Base-by-base conservation (phyloP, 2,797 vertebrate species). In the Potorous gilbertii region DNA sequence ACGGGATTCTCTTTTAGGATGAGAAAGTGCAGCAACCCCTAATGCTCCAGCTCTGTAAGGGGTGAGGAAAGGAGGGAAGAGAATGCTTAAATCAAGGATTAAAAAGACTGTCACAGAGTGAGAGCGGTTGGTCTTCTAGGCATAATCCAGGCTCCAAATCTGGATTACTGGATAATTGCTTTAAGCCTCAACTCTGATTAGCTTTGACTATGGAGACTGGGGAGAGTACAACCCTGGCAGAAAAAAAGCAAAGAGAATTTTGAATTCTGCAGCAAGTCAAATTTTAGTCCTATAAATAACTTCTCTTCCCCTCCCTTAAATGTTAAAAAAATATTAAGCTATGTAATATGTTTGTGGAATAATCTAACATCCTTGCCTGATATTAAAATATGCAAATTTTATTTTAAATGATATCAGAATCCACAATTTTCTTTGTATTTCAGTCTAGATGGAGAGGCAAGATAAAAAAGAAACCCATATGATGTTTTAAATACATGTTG, bases 401-500 rank as follows among this genome's bases (percentile, higher is more conserved):
- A 3, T 74, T 92, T 96, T 91, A 27, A 90, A 55, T 54, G 50
- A 21, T 90, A 55, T 90, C 34, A 31, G 52, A 90, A 55, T 21
- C 29, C 90, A 55, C 31, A 31, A 55, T 90, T 90, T 54, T 87
- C 10, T 66, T 18, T 56, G 0, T 92, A 91, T 95, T 90, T 91
- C 11, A 55, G 14, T 24, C 55, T 46, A 89, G 18, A 57, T 29
- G 55, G 54, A 81, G 91, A 97, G 1, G 24, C 50, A 66, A 55
- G 18, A 91, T 93, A 0, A 55, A 91, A 97, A 93, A 95, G 66
- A n/a, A 92, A 96, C 24, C 3, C 54, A 12, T 9, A 74, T 87
- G 13, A 95, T 66, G n/a, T 24, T 89, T 96, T 96, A 95, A 91
- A 40, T 93, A 93, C 55, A 96, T 92, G 52, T 16, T 59, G 74